Evolutionary conservation across 2,888 invertebrate species (phyloP), one percentile per base, ranked within the genome.

Genomic region (Cryptocheilus praepositus): DNA sequence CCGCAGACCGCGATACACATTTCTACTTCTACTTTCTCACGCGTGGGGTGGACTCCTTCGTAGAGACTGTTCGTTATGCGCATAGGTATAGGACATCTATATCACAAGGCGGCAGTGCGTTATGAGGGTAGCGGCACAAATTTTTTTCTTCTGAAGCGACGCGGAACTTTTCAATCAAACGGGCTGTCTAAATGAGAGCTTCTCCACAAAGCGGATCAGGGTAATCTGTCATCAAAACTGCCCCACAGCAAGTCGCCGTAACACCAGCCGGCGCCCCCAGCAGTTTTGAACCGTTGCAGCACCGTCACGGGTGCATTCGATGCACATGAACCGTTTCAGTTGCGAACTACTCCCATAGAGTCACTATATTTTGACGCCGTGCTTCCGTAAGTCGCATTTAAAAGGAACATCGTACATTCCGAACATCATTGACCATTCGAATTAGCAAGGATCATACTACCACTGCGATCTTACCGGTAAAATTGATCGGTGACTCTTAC

Each of bases 171-270:
- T 88, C 88, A 82, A 88, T 88, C 88, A 88, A 86, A 86, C 83
- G 71, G 85, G 77, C 86, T 87, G 88, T 88, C 88, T 78, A 85
- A 88, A 87, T 86, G 86, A 86, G 86, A 86, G 85, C 85, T 83
- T 74, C 84, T 83, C 86, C 84, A 87, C 85, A 86, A 88, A 85
- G 86, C 85, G 85, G 81, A 85, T 85, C 86, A 81, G 86, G 85
- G 87, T 88, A 87, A 88, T 88, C 88, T 88, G 88, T 88, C 88
- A 88, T 88, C 87, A 84, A 85, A 83, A 84, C 84, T 83, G 85
- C 76, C 84, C 82, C 79, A 80, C 77, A 71, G 73, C 70, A 73
- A 81, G 71, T 81, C 77, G 71, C 69, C 81, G 80, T 83, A 78
- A 83, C 83, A 84, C 81, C 85, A 86, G 85, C 85, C 86, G 85